phyloP scores from a whole-genome alignment of 2,888 invertebrate genomes.

The Eristalis tenax region DNA sequence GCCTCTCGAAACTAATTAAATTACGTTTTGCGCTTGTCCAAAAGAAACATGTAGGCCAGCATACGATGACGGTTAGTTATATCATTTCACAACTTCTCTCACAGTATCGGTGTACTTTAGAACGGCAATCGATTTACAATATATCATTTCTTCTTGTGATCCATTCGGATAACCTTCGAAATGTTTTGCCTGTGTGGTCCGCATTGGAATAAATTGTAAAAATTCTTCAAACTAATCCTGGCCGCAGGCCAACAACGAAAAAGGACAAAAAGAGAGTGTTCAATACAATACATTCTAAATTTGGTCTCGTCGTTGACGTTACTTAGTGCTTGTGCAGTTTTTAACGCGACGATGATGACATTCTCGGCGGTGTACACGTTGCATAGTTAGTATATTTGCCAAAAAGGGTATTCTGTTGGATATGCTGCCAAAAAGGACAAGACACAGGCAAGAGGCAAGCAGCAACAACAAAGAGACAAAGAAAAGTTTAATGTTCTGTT shows the following conservation, averaged over 20 bases:
- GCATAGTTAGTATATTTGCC: constrained; percentile 47
- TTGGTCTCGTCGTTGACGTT: constrained; percentile 33
- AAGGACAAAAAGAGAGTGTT: constrained; percentile 18
- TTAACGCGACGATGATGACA: constrained; percentile 3
- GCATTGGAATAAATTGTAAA: constrained; percentile 7
- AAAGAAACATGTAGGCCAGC: not conserved
- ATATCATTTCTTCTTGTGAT: not conserved
- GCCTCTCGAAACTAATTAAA: constrained; percentile 7
- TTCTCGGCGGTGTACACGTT: not conserved
- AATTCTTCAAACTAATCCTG: constrained; percentile 20
- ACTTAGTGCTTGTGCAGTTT: constrained; percentile 19
- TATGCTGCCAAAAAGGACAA: constrained; percentile 27
- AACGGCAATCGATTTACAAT: constrained; percentile 1
- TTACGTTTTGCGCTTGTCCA: constrained; percentile 1
- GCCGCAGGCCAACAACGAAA: constrained; percentile 58
- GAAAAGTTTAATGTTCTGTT: not conserved
- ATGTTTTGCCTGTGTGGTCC: not conserved
- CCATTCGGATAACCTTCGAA: constrained; percentile 19
- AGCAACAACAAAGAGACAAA: not conserved
- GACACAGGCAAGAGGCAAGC: not conserved
- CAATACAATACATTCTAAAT: constrained; percentile 26
- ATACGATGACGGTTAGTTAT: not conserved
- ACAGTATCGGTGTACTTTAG: too few species aligned
- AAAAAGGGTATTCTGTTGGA: constrained; percentile 57
- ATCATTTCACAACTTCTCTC: not conserved